Conservation (phyloP, 2,113 vertebrate species). For the Mustela nigripes region DNA sequence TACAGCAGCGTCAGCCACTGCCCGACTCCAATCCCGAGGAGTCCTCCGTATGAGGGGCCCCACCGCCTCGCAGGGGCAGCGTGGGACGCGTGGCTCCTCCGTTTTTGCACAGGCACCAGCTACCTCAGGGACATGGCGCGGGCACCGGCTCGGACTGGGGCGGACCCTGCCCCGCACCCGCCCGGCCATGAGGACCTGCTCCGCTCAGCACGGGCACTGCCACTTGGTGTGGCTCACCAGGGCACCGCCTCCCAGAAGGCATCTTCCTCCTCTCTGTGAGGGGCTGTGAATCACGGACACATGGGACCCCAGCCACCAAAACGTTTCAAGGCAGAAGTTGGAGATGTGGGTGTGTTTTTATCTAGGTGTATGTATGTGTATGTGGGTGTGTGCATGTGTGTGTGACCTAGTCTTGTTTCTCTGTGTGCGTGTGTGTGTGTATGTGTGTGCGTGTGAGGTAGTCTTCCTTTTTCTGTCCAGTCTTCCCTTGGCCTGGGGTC, state of each 20-base stretch:
- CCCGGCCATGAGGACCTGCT: constrained; percentile 61
- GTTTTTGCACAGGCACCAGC: constrained; percentile 79
- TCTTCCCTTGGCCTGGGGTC: constrained; percentile 81
- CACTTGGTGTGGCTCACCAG: constrained; percentile 73
- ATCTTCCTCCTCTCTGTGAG: constrained; percentile 63
- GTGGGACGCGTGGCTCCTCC: constrained; percentile 50
- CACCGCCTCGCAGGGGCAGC: not conserved
- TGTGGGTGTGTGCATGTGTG: not conserved
- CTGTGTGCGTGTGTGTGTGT: not conserved
- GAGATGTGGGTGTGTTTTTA: constrained; percentile 45
- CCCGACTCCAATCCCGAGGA: constrained; percentile 98
- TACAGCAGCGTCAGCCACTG: constrained; percentile 95
- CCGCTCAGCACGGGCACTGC: constrained; percentile 77
- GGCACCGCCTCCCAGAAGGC: constrained; percentile 63
- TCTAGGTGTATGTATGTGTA: not conserved
- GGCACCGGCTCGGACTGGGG: constrained; percentile 69
- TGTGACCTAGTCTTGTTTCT: not conserved
- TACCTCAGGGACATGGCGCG: constrained; percentile 83
- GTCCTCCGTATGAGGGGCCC: constrained; percentile 93
- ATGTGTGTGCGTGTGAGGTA: not conserved
- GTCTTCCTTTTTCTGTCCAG: constrained; percentile 64
- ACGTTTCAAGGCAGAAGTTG: constrained; percentile 71
- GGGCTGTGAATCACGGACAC: constrained; percentile 62
- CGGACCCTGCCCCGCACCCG: constrained; percentile 13
- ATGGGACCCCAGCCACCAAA: constrained; percentile 77